phyloP scores from a whole-genome alignment of 2,888 invertebrate species.

The Steromphala cineraria region DNA sequence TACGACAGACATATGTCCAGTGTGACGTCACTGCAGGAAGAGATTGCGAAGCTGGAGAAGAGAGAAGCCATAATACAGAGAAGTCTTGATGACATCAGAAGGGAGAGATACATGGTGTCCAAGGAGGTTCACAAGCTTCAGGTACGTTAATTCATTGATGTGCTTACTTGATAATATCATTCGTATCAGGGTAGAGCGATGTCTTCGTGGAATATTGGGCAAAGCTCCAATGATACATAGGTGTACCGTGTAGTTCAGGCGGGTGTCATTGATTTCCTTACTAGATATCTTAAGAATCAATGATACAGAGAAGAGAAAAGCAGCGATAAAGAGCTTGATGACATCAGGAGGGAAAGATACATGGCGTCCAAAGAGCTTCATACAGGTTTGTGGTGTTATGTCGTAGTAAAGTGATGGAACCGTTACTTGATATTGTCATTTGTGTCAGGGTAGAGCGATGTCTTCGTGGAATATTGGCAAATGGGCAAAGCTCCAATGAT shows the following conservation, averaged over 20 bases:
- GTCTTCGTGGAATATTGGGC: too few species aligned
- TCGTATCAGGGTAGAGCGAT: too few species aligned
- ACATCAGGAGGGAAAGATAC: constrained; percentile 47
- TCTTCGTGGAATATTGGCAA: too few species aligned
- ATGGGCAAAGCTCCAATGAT: too few species aligned
- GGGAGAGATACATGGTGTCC: constrained; percentile 49
- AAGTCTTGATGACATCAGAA: constrained; percentile 45
- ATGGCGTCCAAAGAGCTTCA: constrained; percentile 56
- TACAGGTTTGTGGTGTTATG: constrained; percentile 38
- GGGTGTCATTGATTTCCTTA: too few species aligned
- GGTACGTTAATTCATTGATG: not conserved
- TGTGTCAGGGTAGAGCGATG: too few species aligned
- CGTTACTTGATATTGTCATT: too few species aligned
- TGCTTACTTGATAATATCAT: too few species aligned
- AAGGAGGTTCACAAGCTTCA: constrained; percentile 54
- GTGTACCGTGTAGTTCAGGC: too few species aligned
- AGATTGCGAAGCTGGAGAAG: constrained; percentile 47
- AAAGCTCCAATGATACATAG: too few species aligned
- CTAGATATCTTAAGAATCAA: too few species aligned
- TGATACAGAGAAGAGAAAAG: constrained; percentile 47
- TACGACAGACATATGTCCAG: constrained; percentile 37
- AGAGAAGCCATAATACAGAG: constrained; percentile 39
- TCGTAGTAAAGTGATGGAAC: not conserved
- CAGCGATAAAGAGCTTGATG: constrained; percentile 37
- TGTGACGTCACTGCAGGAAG: constrained; percentile 45